Conservation (phyloP, 2,888 invertebrate species). For the Drosophila lutescens region DNA sequence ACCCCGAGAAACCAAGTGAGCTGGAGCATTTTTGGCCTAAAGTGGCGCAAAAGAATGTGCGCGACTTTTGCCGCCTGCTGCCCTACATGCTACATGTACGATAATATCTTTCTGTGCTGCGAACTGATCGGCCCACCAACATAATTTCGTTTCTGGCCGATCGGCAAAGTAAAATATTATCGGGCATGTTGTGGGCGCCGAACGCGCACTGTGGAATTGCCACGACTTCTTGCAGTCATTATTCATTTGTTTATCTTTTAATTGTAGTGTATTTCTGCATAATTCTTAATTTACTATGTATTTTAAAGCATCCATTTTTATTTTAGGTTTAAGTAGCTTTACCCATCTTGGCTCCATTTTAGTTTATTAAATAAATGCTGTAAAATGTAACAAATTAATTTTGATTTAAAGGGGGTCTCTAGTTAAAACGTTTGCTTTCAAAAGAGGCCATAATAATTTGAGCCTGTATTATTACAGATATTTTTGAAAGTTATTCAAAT, state of each 20-base stretch:
- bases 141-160: slow-evolving; percentile 15
- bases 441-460: no score
- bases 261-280: neutral
- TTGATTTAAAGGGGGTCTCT: no score
- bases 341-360: neutral
- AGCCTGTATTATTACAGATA: no score
- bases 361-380: neutral
- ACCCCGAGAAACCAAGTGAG: neutral
- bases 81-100: slow-evolving; percentile 12
- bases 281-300: neutral
- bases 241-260: neutral
- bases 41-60: slow-evolving; percentile 16
- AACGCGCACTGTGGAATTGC: neutral
- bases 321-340: neutral
- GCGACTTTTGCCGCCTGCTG: slow-evolving; percentile 15
- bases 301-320: neutral
- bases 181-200: slow-evolving; percentile 1
- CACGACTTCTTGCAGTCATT: neutral
- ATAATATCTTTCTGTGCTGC: slow-evolving; percentile 30
- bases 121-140: neutral
- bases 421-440: no score
- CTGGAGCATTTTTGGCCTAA: neutral
- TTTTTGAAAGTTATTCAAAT: no score
- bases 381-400: neutral
- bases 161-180: slow-evolving; percentile 3